These are phyloP conservation scores for Scyliorhinus canicula DNA, from an alignment of 2,797 vertebrate species.

Conservation along the genomic window DNA sequence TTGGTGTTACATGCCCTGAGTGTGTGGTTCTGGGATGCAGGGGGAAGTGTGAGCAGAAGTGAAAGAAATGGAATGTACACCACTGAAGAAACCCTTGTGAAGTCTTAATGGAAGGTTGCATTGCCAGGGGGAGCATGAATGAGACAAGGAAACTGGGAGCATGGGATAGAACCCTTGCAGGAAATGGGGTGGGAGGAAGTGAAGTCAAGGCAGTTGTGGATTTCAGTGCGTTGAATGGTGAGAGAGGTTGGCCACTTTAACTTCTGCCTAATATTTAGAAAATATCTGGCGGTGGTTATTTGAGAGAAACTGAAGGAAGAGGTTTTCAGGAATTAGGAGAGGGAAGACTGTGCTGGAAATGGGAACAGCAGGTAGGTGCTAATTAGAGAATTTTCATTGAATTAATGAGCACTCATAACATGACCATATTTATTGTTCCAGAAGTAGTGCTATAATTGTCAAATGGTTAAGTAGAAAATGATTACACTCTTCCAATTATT, in stretches of 20 bases:
- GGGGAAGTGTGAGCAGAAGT: background rate
- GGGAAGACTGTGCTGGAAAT: background rate
- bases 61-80: no score
- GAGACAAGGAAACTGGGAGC: background rate
- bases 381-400: background rate
- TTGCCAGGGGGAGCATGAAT: background rate
- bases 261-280: background rate
- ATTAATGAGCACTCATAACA: background rate
- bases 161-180: background rate
- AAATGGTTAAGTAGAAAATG: background rate
- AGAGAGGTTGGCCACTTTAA: background rate
- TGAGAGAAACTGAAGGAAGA: background rate
- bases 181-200: background rate
- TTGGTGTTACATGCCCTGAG: background rate
- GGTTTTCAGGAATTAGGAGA: background rate
- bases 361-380: constrained; percentile 11
- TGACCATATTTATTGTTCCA: background rate
- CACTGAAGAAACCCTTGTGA: background rate
- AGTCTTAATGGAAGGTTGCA: background rate
- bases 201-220: background rate
- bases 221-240: background rate
- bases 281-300: background rate
- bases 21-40: background rate
- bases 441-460: background rate
- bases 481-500: background rate